Percentiles rank a stretch among this genome's conserved stretches.
Evolutionary conservation across 2,888 invertebrate species (phyloP).

Genomic region (Agrochola macilenta): DNA sequence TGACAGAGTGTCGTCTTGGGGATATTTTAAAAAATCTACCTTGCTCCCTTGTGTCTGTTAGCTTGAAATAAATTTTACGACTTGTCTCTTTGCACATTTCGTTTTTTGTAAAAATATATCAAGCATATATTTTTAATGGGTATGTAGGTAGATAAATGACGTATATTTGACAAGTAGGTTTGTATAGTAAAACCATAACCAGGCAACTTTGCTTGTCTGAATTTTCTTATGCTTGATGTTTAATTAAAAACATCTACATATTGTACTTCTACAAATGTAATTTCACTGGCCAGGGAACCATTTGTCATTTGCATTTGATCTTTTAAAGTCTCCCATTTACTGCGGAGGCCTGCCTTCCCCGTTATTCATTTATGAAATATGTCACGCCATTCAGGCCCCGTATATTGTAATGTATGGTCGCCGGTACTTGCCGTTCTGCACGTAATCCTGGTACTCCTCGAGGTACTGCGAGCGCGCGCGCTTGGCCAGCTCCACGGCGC

Average conservation of each 20-base stretch:
- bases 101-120: neutral
- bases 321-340: slow-evolving; percentile 68
- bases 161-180: slow-evolving; percentile 1
- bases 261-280: slow-evolving; percentile 60
- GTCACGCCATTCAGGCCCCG: slow-evolving; percentile 47
- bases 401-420: slow-evolving; percentile 36
- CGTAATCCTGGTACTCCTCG: slow-evolving; percentile 88
- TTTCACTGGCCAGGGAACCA: slow-evolving; percentile 61
- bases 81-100: neutral
- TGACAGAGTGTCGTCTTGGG: slow-evolving; percentile 40
- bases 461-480: slow-evolving; percentile 92
- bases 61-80: slow-evolving; percentile 1
- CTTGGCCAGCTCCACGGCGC: slow-evolving; percentile 94
- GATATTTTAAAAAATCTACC: slow-evolving; percentile 17
- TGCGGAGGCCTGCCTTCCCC: slow-evolving; percentile 42
- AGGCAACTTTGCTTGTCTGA: neutral
- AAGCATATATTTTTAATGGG: neutral
- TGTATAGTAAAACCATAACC: neutral
- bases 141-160: neutral
- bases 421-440: slow-evolving; percentile 78
- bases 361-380: slow-evolving; percentile 64
- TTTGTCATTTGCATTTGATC: slow-evolving; percentile 71
- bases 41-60: slow-evolving; percentile 25
- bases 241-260: slow-evolving; percentile 44
- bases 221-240: slow-evolving; percentile 10